phyloP scores from a whole-genome alignment of 2,797 vertebrate species.

The Crenuchus spilurus region DNA sequence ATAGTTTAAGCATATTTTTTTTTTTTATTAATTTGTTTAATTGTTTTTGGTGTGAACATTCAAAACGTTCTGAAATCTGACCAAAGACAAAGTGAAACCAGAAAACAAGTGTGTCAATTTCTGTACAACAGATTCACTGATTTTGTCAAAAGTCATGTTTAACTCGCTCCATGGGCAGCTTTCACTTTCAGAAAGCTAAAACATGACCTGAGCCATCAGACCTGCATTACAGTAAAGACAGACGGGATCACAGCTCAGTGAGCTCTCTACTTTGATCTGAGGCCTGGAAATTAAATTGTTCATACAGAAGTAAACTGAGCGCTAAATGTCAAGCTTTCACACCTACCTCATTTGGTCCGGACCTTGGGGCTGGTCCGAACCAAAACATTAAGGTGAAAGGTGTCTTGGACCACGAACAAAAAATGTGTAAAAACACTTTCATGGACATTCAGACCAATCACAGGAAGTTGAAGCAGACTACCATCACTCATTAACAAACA shows the following conservation, averaged over 20 bases:
- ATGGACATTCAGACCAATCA: too few relatives aligned
- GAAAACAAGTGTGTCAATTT: background rate
- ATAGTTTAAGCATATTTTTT: too few relatives aligned
- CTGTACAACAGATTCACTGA: background rate
- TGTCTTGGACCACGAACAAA: too few relatives aligned
- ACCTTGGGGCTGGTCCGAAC: too few relatives aligned
- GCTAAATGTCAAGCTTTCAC: slow-evolving; percentile 3
- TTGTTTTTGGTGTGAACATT: too few relatives aligned
- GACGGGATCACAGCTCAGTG: background rate
- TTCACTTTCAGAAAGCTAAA: background rate
- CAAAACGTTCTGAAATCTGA: too few relatives aligned
- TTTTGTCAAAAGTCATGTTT: background rate
- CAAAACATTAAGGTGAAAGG: too few relatives aligned
- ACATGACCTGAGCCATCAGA: slow-evolving; percentile 2
- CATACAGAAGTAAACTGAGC: background rate
- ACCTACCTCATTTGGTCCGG: too few relatives aligned
- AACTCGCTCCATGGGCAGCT: background rate
- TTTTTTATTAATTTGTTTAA: too few relatives aligned
- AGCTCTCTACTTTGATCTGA: slow-evolving; percentile 3
- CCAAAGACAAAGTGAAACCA: background rate
- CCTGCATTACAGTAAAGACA: background rate
- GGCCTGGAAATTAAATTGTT: background rate
- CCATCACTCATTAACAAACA: too few relatives aligned
- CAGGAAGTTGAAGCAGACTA: too few relatives aligned
- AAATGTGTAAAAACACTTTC: too few relatives aligned